Conservation (phyloP, 2,113 vertebrate genomes). For the Nothoprocta perdicaria region DNA sequence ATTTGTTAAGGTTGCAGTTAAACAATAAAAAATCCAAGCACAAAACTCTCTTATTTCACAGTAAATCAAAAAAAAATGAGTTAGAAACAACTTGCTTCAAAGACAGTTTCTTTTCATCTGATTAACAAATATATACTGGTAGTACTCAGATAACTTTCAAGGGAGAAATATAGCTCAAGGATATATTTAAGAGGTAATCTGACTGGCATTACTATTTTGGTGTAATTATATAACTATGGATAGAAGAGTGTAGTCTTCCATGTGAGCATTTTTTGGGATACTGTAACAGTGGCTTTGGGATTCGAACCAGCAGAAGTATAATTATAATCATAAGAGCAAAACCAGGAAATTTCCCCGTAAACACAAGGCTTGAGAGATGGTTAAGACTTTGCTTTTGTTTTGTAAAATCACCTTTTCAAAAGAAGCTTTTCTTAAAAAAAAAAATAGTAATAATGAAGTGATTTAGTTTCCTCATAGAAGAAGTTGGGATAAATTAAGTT, state of each 20-base stretch:
- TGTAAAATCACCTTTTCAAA: not conserved
- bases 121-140: slow-evolving; percentile 27
- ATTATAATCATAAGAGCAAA: slow-evolving; percentile 2
- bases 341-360: not conserved
- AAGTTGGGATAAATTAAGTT: not conserved
- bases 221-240: slow-evolving; percentile 32
- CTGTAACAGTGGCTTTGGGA: not conserved
- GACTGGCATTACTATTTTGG: not conserved
- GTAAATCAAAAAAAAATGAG: slow-evolving; percentile 7
- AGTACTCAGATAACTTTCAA: slow-evolving; percentile 25
- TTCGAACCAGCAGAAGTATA: not conserved
- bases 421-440: not conserved
- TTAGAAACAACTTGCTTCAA: slow-evolving; percentile 17
- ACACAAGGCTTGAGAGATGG: not conserved
- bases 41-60: not conserved
- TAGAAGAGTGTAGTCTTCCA: slow-evolving; percentile 11
- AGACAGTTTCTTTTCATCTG: not conserved
- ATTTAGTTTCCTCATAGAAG: not conserved
- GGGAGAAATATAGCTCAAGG: slow-evolving; percentile 32
- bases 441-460: not conserved
- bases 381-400: not conserved
- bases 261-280: not conserved
- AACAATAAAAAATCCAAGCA: not conserved
- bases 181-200: not conserved
- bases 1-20: not conserved